Evolutionary conservation across 2,888 invertebrate genomes (phyloP).

Genomic region (Agrochola lychnidis): DNA sequence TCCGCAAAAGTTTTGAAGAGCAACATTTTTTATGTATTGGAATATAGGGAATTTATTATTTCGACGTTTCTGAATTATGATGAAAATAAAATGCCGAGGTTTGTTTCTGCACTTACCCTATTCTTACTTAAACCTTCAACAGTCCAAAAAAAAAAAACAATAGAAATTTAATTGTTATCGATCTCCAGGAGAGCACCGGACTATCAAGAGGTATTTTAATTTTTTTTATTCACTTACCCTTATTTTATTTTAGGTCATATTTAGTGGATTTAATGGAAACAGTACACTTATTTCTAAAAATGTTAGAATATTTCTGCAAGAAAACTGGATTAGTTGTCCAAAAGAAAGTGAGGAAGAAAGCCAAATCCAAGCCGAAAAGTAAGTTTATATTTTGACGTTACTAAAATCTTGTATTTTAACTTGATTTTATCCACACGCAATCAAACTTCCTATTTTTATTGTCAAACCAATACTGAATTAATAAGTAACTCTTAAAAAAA

Average conservation of each 20-base stretch:
- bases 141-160: too few species aligned
- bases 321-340: conserved; percentile 93
- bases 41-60: conserved; percentile 97
- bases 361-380: conserved; percentile 88
- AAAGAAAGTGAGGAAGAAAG: conserved; percentile 90
- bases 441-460: not conserved
- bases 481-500: too few species aligned
- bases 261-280: conserved; percentile 97
- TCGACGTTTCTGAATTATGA: conserved; percentile 95
- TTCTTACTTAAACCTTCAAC: too few species aligned
- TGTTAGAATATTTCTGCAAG: conserved; percentile 94
- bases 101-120: conserved; percentile 73
- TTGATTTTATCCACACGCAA: not conserved
- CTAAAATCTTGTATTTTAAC: not conserved
- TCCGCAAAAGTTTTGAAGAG: conserved; percentile 97
- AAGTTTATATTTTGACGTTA: conserved; percentile 28
- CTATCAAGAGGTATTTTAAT: too few species aligned
- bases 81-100: conserved; percentile 96
- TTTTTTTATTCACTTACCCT: not conserved
- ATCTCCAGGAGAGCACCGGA: too few species aligned
- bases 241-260: conserved; percentile 91
- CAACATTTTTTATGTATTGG: conserved; percentile 97
- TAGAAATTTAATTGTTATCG: too few species aligned
- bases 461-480: not conserved
- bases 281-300: conserved; percentile 97